These are phyloP conservation scores for Hystrix cristata DNA, from an alignment of 2,113 vertebrate species.

Conservation along the genomic window DNA sequence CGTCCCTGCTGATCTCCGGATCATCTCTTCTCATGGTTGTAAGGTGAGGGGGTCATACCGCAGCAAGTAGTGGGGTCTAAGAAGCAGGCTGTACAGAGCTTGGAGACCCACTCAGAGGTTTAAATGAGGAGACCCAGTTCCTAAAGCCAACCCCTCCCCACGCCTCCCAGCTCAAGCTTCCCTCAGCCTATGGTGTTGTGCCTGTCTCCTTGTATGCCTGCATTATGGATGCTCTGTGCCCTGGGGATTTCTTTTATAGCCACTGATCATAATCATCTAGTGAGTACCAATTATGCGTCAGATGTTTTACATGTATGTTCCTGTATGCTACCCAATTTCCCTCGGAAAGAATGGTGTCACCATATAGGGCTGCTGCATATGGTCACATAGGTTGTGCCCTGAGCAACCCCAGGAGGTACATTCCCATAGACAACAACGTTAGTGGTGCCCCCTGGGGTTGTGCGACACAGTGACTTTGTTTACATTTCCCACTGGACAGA, in stretches of 20 bases:
- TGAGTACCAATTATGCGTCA: not conserved
- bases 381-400: not conserved
- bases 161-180: not conserved
- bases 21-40: conserved; percentile 89
- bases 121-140: not conserved
- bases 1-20: conserved; percentile 87
- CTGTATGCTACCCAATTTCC: not conserved
- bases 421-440: not conserved
- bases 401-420: not conserved
- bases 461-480: not conserved
- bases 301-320: not conserved
- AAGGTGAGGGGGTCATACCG: conserved; percentile 80
- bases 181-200: fast-evolving
- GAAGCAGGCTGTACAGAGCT: not conserved
- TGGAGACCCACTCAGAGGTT: not conserved
- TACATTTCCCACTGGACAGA: not conserved
- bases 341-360: not conserved
- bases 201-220: not conserved
- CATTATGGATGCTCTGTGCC: not conserved
- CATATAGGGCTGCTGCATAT: too few species aligned
- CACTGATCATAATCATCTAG: not conserved
- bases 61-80: not conserved
- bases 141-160: not conserved
- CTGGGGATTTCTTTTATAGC: not conserved
- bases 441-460: not conserved